Evolutionary conservation across 2,113 vertebrate species (phyloP).

Genomic region (Actenoides hombroni): DNA sequence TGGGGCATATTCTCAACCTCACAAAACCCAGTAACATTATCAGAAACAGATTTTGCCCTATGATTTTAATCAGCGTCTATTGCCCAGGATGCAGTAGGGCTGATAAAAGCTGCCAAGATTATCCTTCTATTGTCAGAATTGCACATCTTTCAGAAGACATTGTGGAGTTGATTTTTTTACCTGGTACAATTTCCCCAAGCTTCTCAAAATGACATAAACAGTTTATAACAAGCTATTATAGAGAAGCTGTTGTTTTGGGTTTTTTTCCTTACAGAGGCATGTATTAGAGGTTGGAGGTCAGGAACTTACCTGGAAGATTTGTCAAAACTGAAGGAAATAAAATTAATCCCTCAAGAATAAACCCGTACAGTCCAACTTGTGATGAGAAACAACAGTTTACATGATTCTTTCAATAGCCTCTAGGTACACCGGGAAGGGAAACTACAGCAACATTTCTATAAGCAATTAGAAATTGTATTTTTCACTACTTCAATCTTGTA

Average conservation of each 20-base stretch:
- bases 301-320: neutral
- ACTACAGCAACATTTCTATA: constrained; percentile 41
- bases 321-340: neutral
- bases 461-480: constrained; percentile 51
- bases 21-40: neutral
- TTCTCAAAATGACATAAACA: neutral
- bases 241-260: neutral
- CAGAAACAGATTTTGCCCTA: constrained; percentile 16
- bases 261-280: neutral
- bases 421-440: neutral
- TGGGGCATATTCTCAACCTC: neutral
- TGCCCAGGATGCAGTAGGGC: neutral
- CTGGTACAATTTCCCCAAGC: neutral
- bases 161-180: neutral
- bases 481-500: constrained; percentile 51
- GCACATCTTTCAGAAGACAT: neutral
- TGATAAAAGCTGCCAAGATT: neutral
- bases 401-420: neutral
- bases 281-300: neutral
- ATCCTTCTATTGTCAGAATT: constrained; percentile 2
- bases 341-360: neutral
- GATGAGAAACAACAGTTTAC: neutral
- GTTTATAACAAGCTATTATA: constrained; percentile 4
- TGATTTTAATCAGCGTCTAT: neutral
- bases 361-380: neutral